A percentile compares a stretch with the other conserved stretches of the same genome.
These are phyloP conservation scores for Aspidiotus destructor DNA, from an alignment of 2,888 invertebrate species.

Conservation along the genomic window DNA sequence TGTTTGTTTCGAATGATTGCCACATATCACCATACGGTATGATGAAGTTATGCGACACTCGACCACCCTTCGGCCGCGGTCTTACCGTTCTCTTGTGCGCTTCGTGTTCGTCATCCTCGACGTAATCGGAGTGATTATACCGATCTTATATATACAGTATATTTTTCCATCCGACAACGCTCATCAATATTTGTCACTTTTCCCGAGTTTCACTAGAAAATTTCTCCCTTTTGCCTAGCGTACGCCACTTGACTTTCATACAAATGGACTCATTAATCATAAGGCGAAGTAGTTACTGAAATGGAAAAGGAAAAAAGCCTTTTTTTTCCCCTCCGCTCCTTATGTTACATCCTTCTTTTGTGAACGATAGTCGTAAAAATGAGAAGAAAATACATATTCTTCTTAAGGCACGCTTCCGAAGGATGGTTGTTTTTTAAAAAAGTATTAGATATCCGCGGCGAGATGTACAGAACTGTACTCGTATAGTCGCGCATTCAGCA, in stretches of 20 bases:
- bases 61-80: background rate
- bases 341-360: no score
- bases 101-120: no score
- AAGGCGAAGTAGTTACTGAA: constrained; percentile 1
- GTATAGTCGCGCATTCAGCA: no score
- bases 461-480: no score
- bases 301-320: background rate
- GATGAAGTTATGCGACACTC: background rate
- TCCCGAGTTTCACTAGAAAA: background rate
- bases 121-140: constrained; percentile 1
- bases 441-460: no score
- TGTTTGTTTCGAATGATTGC: background rate
- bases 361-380: no score
- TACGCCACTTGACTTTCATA: constrained; percentile 4
- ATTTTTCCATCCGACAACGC: constrained; percentile 4
- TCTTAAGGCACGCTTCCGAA: no score
- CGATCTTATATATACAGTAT: background rate
- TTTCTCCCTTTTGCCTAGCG: background rate
- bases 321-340: no score
- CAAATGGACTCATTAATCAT: constrained; percentile 4
- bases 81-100: no score
- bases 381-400: no score
- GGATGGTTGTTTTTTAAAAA: no score
- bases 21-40: background rate
- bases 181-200: constrained; percentile 4